Evolutionary conservation across 2,113 vertebrate species (phyloP), one percentile per base, ranked within the genome.

Genomic region (Melanocharis versteri): DNA sequence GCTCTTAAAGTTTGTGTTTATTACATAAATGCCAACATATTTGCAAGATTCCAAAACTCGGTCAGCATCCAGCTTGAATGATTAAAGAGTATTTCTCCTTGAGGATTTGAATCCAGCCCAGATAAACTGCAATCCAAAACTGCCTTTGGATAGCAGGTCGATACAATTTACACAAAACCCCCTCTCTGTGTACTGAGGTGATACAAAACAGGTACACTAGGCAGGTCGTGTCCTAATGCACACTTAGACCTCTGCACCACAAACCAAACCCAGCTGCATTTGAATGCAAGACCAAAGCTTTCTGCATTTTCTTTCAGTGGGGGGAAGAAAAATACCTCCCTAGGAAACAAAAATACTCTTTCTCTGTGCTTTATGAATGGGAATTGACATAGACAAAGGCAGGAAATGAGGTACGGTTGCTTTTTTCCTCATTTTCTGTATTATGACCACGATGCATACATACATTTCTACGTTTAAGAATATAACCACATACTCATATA

Each of bases 1-100:
- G 81, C 56, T 90, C 83, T 60, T 90, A 57, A 90, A 90, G 56
- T 91, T 88, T 90, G 44, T 88, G 66, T 94, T 96, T 96, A 80
- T 92, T 92, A 92, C 15, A 93, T 33, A 81, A 93, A 94, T 57
- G 83, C 85, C 92, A 93, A 83, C 64, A 39, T 68, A 83, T 88
- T 83, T 90, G 44, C 76, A 78, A 86, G 85, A 90, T 81, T 92
- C 93, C 64, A 81, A 90, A 95, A 86, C 60, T 86, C 75, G 5
- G 35, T 85, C 80, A 83, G 79, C 69, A 78, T 92, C 65, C 80
- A 81, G 83, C 72, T 80, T 13, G 1, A 90, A 54, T 80, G 68
- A 93, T 88, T 90, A 90, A 83, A 94, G 44, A 83, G 31, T 5
- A 1, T 66, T 94, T 94, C 62, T 91, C 42, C 87, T 70, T 39